Conservation (phyloP, 2,113 vertebrate genomes). For the Platysternon megacephalum region DNA sequence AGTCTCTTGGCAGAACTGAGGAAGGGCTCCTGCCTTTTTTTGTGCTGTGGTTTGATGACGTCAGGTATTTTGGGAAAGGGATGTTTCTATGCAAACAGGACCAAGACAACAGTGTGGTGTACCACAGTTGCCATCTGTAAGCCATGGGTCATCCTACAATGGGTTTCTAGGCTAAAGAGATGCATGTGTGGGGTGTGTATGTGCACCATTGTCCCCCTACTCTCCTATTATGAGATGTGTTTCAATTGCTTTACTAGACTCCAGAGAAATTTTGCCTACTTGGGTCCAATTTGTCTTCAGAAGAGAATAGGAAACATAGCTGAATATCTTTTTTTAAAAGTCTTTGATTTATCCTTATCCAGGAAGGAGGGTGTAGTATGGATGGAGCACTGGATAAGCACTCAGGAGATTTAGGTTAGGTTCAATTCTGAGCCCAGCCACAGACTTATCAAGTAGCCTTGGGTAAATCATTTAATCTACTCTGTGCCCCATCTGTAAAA, state of each 20-base stretch:
- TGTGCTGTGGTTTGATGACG: neutral
- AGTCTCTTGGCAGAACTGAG: neutral
- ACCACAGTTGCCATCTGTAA: neutral
- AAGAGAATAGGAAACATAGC: neutral
- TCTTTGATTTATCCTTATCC: too few species aligned
- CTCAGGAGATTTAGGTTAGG: too few species aligned
- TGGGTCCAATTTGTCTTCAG: neutral
- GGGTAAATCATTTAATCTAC: neutral
- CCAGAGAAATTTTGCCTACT: neutral
- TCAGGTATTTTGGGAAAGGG: neutral
- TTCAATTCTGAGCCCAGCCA: neutral
- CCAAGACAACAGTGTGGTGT: neutral
- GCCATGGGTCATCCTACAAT: neutral
- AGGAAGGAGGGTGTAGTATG: neutral
- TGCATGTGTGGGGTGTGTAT: neutral
- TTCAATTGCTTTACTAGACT: neutral
- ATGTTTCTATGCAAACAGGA: neutral
- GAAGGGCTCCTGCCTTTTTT: neutral
- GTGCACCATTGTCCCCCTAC: neutral
- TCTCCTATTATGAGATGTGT: neutral
- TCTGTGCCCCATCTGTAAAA: neutral
- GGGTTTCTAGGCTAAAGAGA: neutral
- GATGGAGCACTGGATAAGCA: neutral
- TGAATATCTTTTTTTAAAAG: neutral
- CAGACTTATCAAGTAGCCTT: neutral